These are phyloP conservation scores for Okamejei kenojei DNA, from an alignment of 2,797 vertebrate genomes.

Conservation along the genomic window DNA sequence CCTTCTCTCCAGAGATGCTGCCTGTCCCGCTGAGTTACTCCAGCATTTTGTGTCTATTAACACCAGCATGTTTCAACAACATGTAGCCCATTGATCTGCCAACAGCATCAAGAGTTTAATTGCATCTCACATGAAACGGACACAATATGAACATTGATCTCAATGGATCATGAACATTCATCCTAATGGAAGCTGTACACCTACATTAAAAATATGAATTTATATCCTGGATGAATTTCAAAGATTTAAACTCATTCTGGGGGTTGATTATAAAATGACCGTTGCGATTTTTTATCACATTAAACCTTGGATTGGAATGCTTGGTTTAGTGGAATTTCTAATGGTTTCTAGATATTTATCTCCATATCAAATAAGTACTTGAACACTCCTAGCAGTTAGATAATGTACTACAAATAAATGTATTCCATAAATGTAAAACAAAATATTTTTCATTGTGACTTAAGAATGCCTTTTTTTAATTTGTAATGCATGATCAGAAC, in stretches of 20 bases:
- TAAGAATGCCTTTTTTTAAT: not conserved
- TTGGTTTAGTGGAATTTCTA: not conserved
- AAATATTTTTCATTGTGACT: not conserved
- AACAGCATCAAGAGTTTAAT: not conserved
- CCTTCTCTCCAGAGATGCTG: no score
- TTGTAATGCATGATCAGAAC: not conserved
- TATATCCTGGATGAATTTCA: not conserved
- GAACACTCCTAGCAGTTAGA: not conserved
- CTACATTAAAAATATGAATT: not conserved
- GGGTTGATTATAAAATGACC: not conserved
- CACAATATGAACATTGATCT: not conserved
- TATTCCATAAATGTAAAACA: not conserved
- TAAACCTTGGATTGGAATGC: not conserved
- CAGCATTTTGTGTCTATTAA: not conserved
- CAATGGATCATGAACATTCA: not conserved
- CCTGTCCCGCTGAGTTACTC: no score
- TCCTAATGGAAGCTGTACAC: not conserved
- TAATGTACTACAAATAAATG: not conserved
- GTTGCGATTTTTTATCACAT: not conserved
- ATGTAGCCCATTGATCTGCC: not conserved
- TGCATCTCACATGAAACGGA: not conserved
- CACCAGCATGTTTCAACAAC: not conserved
- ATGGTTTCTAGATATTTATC: not conserved
- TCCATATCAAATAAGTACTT: not conserved
- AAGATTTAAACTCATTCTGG: not conserved